These are phyloP conservation scores for Agapornis roseicollis DNA, from an alignment of 2,113 vertebrate genomes.

Conservation along the genomic window DNA sequence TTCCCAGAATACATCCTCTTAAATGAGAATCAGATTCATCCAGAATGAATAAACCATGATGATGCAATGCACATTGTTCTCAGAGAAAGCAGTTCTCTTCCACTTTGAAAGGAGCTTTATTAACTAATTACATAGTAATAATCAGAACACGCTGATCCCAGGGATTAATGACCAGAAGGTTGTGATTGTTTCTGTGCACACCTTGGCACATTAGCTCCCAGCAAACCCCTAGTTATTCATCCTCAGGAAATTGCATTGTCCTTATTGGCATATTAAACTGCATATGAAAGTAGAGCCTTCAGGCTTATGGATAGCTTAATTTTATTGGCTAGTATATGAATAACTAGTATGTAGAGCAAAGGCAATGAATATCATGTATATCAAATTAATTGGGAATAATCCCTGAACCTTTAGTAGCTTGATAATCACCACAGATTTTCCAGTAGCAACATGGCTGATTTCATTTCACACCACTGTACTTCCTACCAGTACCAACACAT, in stretches of 20 bases:
- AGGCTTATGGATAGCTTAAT: background rate
- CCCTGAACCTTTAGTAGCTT: background rate
- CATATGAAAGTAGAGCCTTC: background rate
- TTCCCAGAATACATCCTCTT: background rate
- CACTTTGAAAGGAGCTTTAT: slow-evolving; percentile 1
- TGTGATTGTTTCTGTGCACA: slow-evolving; percentile 7
- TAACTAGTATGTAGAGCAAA: background rate
- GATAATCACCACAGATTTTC: slow-evolving; percentile 4
- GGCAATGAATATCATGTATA: background rate
- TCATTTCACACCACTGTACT: background rate
- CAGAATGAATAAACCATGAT: background rate
- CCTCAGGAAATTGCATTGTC: slow-evolving; percentile 1
- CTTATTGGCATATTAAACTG: slow-evolving; percentile 18
- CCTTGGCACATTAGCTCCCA: slow-evolving; percentile 21
- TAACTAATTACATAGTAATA: slow-evolving; percentile 41
- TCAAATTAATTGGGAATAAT: background rate
- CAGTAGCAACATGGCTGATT: background rate
- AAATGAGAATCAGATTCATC: background rate
- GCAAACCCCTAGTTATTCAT: background rate
- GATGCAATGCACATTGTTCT: background rate
- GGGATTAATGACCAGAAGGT: slow-evolving; percentile 5
- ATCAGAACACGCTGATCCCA: slow-evolving; percentile 8
- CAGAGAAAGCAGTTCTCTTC: background rate
- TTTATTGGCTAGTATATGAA: background rate
- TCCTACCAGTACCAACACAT: background rate